Conservation (phyloP, 2,113 vertebrate genomes). For the Pycnonotus jocosus region DNA sequence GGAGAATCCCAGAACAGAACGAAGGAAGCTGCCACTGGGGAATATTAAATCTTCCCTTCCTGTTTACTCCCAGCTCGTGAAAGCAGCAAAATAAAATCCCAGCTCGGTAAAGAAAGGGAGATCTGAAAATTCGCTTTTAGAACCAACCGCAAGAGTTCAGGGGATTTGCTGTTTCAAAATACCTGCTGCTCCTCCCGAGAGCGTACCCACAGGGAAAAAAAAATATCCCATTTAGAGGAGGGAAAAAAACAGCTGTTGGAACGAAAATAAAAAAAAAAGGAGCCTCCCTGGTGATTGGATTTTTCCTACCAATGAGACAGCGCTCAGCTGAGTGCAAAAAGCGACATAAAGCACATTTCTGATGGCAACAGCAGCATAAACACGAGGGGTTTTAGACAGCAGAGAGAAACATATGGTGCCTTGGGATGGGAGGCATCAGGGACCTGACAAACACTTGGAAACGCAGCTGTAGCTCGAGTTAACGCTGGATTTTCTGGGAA, state of each 20-base stretch:
- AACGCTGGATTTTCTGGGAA: not conserved
- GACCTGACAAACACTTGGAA: not conserved
- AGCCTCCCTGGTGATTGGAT: not conserved
- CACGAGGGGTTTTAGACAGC: not conserved
- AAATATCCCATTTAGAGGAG: not conserved
- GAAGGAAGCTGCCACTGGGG: not conserved
- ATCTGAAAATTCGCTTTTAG: not conserved
- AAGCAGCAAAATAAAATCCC: not conserved
- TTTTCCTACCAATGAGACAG: not conserved
- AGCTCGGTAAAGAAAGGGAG: not conserved
- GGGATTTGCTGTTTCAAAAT: not conserved
- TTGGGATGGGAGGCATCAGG: not conserved
- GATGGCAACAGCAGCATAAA: not conserved
- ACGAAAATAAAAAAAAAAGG: not conserved
- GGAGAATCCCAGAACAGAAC: not conserved
- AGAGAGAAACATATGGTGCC: not conserved
- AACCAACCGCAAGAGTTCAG: not conserved
- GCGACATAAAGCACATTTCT: not conserved
- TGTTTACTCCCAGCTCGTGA: not conserved
- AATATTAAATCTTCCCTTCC: not conserved
- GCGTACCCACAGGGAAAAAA: not conserved
- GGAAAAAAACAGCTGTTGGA: not conserved
- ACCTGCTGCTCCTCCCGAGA: not conserved
- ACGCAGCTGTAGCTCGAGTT: not conserved
- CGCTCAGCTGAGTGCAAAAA: not conserved